A percentile compares a stretch with the other conserved stretches of the same genome.
These are phyloP conservation scores for Oegoconia quadripuncta DNA, from an alignment of 2,888 invertebrate genomes.

Conservation along the genomic window DNA sequence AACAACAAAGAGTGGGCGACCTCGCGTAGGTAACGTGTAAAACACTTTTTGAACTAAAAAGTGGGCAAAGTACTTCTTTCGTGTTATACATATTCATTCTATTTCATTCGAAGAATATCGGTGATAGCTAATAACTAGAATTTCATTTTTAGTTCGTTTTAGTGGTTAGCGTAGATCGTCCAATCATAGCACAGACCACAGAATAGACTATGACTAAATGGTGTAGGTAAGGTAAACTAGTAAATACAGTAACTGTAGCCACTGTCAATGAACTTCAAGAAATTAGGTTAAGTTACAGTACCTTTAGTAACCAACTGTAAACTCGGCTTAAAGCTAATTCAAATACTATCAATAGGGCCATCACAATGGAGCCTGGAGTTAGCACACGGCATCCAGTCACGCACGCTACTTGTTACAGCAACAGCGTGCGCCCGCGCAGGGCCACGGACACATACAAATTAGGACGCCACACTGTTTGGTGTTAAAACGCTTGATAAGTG, in stretches of 20 bases:
- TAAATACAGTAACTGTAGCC: too few species aligned
- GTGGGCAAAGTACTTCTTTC: slow-evolving; percentile 17
- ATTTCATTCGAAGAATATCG: slow-evolving; percentile 7
- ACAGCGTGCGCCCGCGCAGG: slow-evolving; percentile 12
- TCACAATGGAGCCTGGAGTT: slow-evolving; percentile 9
- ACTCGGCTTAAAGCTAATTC: slow-evolving; percentile 5
- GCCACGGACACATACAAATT: slow-evolving; percentile 45
- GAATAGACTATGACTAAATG: too few species aligned
- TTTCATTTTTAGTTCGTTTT: too few species aligned
- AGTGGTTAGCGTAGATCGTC: too few species aligned
- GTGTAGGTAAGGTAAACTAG: too few species aligned
- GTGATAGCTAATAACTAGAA: neutral
- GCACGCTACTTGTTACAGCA: slow-evolving; percentile 13
- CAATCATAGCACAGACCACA: too few species aligned
- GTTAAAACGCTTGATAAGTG: slow-evolving; percentile 66
- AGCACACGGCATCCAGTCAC: slow-evolving; percentile 10
- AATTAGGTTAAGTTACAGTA: neutral
- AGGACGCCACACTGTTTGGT: slow-evolving; percentile 58
- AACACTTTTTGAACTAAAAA: slow-evolving; percentile 29
- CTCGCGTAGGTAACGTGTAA: slow-evolving; percentile 35
- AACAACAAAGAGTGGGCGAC: slow-evolving; percentile 46
- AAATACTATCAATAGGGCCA: slow-evolving; percentile 12
- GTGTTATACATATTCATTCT: slow-evolving; percentile 3
- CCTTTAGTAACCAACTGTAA: neutral
- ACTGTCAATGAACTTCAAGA: too few species aligned